Evolutionary conservation across 2,113 vertebrate genomes (phyloP), one percentile per base, ranked within the genome.

Genomic region (Callipepla squamata): DNA sequence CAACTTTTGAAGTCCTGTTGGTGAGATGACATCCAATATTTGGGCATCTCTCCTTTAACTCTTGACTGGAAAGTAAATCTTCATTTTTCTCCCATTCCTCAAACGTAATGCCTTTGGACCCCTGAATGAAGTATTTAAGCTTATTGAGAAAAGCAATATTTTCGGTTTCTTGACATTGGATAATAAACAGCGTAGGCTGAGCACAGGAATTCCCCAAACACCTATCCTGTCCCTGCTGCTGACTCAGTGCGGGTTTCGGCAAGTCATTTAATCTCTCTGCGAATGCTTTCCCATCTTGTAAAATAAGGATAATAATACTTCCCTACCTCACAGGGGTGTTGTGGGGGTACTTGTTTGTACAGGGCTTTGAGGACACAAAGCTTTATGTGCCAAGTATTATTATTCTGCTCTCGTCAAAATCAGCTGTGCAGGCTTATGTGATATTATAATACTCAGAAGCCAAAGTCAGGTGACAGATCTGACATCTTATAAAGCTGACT

Each of bases 101-200:
- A 94, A 95, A 92, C 95, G 80, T 95, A 89, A 96, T 96, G 86
- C 96, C 96, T 97, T 98, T 97, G 97, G 97, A 97, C 97, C 97
- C 94, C 93, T 96, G 90, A 95, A 95, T 97, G 91, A 97, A 96
- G 89, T 97, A 94, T 97, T 96, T 96, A 95, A 96, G 77, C 77
- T 95, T 97, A 87, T 93, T 95, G 83, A 95, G 95, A 95, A 96
- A 97, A 96, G 80, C 95, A 57, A 36, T 87, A 44, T 83, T 98
- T 98, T 98, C 96, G 97, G 98, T 97, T 98, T 98, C 95, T 97
- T 98, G 97, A 97, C 98, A 98, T 97, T 97, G 93, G 36, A 81
- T 94, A 80, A 78, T 62, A 92, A 91, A 80, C 74, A 94, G 88
- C 59, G 23, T 47, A 83, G 62, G 61, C 63, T 65, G 17, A 65